Evolutionary conservation across 1,140 invertebrate genomes (phyloP), one percentile per base, ranked within the genome.

Genomic region (Rhagoletis pomonella): DNA sequence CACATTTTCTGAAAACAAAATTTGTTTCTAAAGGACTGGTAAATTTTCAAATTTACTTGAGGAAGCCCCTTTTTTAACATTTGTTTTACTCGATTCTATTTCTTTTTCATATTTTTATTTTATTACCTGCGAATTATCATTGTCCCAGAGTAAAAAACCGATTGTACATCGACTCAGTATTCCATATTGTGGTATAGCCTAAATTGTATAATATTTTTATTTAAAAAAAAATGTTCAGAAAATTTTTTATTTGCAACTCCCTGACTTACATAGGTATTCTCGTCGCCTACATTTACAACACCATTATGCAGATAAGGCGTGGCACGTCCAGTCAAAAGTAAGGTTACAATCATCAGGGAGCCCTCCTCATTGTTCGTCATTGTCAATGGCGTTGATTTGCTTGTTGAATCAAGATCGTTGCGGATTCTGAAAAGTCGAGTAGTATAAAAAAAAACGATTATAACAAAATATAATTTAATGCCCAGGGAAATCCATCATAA

Each of bases 281-380:
- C 97, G 91, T 96, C 96, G 12, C 96, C 96, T 55, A 97, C 95
- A 90, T 97, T 97, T 65, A 97, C 93, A n/a, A 97, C 95, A 6
- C 97, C 97, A 90, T 98, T 98, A 90, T 97, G 97, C 47, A 97
- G 94, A 91, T 97, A 96, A 2, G 96, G 96, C 7, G 96, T 97
- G 19, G 96, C 96, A 87, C 95, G 93, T 0, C 97, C 97, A 4
- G 96, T 97, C 85, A 97, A 92, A 17, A 97, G 90, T 14, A 98
- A 92, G 10, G 96, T 96, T 0, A 96, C 94, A 9, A 97, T 94
- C 89, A 95, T 95, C 7, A 96, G 90, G 1, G 96, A 96, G 3
- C 96, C 96, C 90, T 97, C 96, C 86, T 97, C 96, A 87, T 95
- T 95, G 19, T 95, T 95, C 73, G 95, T 95, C 87, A 95, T 93